Conservation (phyloP, 2,797 vertebrate genomes). For the Pogoniulus pusillus region DNA sequence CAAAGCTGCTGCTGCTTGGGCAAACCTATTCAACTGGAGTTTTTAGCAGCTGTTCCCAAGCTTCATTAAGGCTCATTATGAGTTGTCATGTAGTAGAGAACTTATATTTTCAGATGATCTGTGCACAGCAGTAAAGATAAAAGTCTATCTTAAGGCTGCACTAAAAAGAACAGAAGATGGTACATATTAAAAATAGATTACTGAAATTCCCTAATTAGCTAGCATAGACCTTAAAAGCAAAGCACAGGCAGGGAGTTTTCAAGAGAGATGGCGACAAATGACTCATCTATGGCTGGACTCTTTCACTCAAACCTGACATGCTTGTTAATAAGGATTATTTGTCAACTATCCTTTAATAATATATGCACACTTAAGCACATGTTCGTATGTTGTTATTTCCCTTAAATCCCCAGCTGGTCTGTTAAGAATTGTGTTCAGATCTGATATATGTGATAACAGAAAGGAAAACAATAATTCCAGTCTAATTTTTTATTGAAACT, state of each 20-base stretch:
- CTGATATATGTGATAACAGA: background rate
- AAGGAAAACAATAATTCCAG: background rate
- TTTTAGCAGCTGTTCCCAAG: slow-evolving; percentile 79
- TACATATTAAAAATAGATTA: slow-evolving; percentile 83
- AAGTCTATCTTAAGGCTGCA: slow-evolving; percentile 82
- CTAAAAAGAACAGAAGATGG: slow-evolving; percentile 79
- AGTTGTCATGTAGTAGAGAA: slow-evolving; percentile 80
- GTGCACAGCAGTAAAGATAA: slow-evolving; percentile 80
- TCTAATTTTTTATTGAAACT: background rate
- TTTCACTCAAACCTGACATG: slow-evolving; percentile 1
- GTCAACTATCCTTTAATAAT: background rate
- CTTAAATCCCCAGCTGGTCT: background rate
- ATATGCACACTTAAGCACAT: background rate
- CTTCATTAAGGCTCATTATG: slow-evolving; percentile 84
- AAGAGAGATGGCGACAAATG: slow-evolving; percentile 57
- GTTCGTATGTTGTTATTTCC: background rate
- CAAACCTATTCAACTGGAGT: slow-evolving; percentile 73
- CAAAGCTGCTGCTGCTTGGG: slow-evolving; percentile 67
- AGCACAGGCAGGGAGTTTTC: slow-evolving; percentile 66
- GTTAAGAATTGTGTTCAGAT: background rate
- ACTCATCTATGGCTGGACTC: slow-evolving; percentile 51
- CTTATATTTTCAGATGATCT: slow-evolving; percentile 80
- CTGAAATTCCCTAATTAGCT: slow-evolving; percentile 77
- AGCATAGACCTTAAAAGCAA: slow-evolving; percentile 70
- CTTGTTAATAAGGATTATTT: slow-evolving; percentile 19